phyloP scores from a whole-genome alignment of 2,888 invertebrate species.

The Cheilosia impressa region DNA sequence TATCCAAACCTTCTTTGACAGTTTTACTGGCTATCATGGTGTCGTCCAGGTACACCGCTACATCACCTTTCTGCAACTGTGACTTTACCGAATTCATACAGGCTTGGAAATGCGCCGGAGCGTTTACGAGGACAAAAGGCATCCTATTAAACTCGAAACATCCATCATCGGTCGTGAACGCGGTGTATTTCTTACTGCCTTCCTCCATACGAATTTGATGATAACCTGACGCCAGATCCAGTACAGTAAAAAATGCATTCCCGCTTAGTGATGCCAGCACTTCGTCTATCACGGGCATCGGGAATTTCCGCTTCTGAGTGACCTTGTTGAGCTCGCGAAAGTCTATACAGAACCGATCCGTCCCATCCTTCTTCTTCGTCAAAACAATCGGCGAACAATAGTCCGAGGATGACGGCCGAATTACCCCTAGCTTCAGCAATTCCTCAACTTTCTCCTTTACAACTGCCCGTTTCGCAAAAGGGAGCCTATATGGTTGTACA shows the following conservation, averaged over 20 bases:
- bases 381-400: slow-evolving; percentile 76
- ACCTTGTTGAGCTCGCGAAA: slow-evolving; percentile 16
- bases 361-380: slow-evolving; percentile 67
- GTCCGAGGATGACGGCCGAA: slow-evolving; percentile 76
- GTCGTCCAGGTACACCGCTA: slow-evolving; percentile 18
- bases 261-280: slow-evolving; percentile 12
- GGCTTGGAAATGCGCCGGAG: slow-evolving; percentile 39
- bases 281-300: slow-evolving; percentile 44
- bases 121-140: not conserved
- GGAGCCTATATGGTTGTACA: slow-evolving; percentile 12
- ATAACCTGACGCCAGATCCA: slow-evolving; percentile 46
- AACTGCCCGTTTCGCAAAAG: slow-evolving; percentile 23
- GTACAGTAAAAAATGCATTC: slow-evolving; percentile 4
- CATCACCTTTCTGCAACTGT: slow-evolving; percentile 12
- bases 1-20: not conserved
- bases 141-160: slow-evolving; percentile 47
- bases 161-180: slow-evolving; percentile 37
- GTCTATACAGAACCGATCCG: slow-evolving; percentile 79
- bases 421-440: slow-evolving; percentile 78
- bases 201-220: slow-evolving; percentile 36
- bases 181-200: slow-evolving; percentile 5
- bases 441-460: slow-evolving; percentile 32
- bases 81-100: slow-evolving; percentile 46
- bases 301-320: slow-evolving; percentile 32
- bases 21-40: not conserved